Evolutionary conservation across 2,888 invertebrate species (phyloP), one percentile per base, ranked within the genome.

Genomic region (Pelosia muscerda): DNA sequence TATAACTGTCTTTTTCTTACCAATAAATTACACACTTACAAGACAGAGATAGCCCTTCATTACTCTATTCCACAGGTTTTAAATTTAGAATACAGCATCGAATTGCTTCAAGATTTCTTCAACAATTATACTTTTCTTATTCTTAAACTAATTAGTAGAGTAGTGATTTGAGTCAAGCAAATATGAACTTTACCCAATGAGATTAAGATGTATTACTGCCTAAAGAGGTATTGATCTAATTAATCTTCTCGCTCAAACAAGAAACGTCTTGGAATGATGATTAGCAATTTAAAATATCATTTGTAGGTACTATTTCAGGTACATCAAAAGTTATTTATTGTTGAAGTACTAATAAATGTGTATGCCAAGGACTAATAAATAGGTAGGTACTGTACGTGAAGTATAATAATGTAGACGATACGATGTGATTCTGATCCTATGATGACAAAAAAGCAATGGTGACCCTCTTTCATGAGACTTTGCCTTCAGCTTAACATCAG

Each of bases 71-170:
- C 42, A 62, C 65, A n/a, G 31, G 6, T 66, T 77, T 77, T 71
- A 64, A 73, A 71, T 66, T 58, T 65, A 73, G 65, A 74, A 69
- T 26, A 49, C 59, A 55, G 23, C 60, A n/a, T 65, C 71, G 68
- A 69, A 77, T 78, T 76, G 72, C 71, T 78, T 71, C 59, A 73
- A 68, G 75, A 68, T 79, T 79, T 73, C 60, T 66, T 68, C 60
- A 59, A 65, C 67, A 55, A 59, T 71, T 67, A 56, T 55, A 66
- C 67, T 63, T 74, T 65, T 58, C 65, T 68, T 72, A 68, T 69
- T 72, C 65, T 69, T 63, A 66, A 28, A 55, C 72, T 79, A 77
- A 79, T 79, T 74, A 72, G 68, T 49, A 28, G 58, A 55, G 42
- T 62, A 68, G 58, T 42, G 19, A 23, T 54, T 23, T 38, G 11